Base-by-base conservation (phyloP, 2,113 vertebrate species). In the Ameiurus melas region DNA sequence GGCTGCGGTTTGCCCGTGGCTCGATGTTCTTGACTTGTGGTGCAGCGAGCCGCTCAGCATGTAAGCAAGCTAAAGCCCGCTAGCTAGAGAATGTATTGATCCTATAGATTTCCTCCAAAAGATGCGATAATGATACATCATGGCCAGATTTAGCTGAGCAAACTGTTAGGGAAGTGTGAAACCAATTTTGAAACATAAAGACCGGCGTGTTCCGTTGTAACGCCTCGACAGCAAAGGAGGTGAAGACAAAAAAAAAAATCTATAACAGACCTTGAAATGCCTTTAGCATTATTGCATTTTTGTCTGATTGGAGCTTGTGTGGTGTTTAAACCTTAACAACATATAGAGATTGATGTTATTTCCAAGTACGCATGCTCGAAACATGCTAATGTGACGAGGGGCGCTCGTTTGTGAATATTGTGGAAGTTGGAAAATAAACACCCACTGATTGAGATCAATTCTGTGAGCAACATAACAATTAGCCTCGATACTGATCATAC, bases 91-190 rank as follows among this genome's bases (percentile, higher is more conserved):
- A 96, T 93, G 92, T 95, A 96, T 96, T 96, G 96, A 96, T 96
- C 94, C 91, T 93, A 96, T 96, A 93, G 96, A 96, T 96, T 96
- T 95, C 94, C 93, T 95, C 94, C 94, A 93, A 96, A 96, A 96
- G 95, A 96, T 96, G 95, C 93, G 94, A 96, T 96, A 96, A 96
- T 96, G 95, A 96, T 96, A 96, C 95, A 96, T 96, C 95, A 95
- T 94, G 93, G 94, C 91, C 89, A 93, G 95, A 96, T 96, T 95
- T 96, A 93, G 93, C 92, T 91, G 93, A 94, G 95, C 94, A 94
- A 93, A 92, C 94, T 93, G 94, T 94, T 94, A 93, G 92, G 92
- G 94, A 91, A 94, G 93, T 94, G 94, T 94, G 93, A 94, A 95
- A 94, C 93, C 95, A 94, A 94, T 95, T 95, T 94, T 93, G 93